Evolutionary conservation across 1,140 invertebrate genomes (phyloP).

Genomic region (Drosophila athabasca): DNA sequence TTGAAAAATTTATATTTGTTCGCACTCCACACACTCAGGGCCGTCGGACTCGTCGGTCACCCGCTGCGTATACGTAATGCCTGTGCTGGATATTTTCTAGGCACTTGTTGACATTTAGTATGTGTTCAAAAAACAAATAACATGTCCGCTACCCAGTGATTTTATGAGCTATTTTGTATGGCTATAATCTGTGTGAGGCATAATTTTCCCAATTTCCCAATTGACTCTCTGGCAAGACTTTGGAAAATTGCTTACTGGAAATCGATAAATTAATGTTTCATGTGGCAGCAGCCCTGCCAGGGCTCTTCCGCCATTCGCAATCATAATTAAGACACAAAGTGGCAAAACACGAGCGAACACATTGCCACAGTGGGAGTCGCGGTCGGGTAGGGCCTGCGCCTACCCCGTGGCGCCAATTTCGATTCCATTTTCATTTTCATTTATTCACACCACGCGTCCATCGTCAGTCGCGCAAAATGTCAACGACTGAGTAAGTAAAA

Average conservation of each 20-base stretch:
- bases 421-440: conserved; percentile 63
- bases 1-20: conserved; percentile 50
- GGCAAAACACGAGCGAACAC: conserved; percentile 62
- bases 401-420: conserved; percentile 67
- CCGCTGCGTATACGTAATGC: conserved; percentile 50
- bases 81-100: background rate
- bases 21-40: conserved; percentile 22
- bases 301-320: conserved; percentile 43
- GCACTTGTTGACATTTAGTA: conserved; percentile 51
- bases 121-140: conserved; percentile 27
- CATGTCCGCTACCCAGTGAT: conserved; percentile 14
- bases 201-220: conserved; percentile 21
- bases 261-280: conserved; percentile 63
- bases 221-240: conserved; percentile 33
- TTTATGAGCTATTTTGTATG: background rate
- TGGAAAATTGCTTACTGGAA: conserved; percentile 33
- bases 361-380: conserved; percentile 51
- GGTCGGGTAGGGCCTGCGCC: background rate
- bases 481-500: conserved; percentile 80
- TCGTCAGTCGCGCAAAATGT: conserved; percentile 82
- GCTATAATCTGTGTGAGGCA: background rate
- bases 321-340: conserved; percentile 78
- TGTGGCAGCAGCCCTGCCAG: conserved; percentile 3
- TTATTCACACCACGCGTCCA: conserved; percentile 79
- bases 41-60: conserved; percentile 20